Conservation (phyloP, 2,797 vertebrate species). For the Silurus aristotelis region DNA sequence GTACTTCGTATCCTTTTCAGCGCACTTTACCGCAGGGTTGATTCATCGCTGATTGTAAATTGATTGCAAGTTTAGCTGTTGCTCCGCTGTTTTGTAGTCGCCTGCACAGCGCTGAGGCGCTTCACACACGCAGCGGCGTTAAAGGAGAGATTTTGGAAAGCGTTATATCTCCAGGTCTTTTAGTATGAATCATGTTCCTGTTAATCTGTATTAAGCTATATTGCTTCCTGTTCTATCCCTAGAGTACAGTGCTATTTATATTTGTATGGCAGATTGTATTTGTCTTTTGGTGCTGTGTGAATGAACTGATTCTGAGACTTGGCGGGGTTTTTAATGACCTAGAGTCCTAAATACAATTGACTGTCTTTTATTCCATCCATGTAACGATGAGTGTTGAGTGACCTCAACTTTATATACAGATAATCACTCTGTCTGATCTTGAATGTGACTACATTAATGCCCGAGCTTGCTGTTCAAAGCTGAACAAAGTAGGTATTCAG, state of each 20-base stretch:
- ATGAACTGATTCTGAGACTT: background rate
- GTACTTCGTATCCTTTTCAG: conserved; percentile 91
- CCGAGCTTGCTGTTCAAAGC: conserved; percentile 93
- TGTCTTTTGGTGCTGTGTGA: background rate
- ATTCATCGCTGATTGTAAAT: background rate
- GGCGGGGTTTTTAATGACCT: background rate
- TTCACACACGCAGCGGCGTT: background rate
- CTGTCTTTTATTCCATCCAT: background rate
- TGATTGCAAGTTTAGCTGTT: background rate
- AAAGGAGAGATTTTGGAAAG: background rate
- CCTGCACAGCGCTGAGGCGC: background rate
- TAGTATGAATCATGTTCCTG: background rate
- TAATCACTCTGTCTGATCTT: conserved; percentile 95
- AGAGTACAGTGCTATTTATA: background rate
- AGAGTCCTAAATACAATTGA: background rate
- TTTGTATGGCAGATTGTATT: background rate
- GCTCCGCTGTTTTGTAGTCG: no score
- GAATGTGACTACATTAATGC: conserved; percentile 99
- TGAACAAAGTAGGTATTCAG: conserved; percentile 87
- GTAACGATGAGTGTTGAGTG: no score
- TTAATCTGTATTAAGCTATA: background rate
- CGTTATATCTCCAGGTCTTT: background rate
- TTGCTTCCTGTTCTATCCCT: background rate
- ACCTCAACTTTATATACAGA: conserved; percentile 82
- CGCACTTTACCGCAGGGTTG: background rate